These are phyloP conservation scores for Argynnis bischoffii DNA, from an alignment of 2,888 invertebrate species.

Conservation along the genomic window DNA sequence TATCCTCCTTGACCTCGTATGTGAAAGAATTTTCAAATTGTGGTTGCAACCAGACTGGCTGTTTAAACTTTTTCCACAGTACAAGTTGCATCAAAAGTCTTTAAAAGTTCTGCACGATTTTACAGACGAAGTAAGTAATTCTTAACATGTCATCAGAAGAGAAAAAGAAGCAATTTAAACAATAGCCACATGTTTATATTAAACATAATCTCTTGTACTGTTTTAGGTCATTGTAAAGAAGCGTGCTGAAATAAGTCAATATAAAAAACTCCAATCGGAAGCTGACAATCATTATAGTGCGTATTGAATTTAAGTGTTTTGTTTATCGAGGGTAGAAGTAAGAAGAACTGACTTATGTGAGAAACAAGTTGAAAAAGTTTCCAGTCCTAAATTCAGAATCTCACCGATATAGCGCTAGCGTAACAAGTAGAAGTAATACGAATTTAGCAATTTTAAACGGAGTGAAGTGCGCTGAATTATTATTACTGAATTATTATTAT, in stretches of 20 bases:
- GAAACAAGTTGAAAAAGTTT: too few species aligned
- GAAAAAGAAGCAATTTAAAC: too few species aligned
- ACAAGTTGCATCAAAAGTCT: constrained; percentile 73
- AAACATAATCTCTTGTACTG: background rate
- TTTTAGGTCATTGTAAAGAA: constrained; percentile 61
- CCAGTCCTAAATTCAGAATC: too few species aligned
- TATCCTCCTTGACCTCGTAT: constrained; percentile 54
- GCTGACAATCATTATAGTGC: constrained; percentile 59
- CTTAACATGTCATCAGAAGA: too few species aligned
- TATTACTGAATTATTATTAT: too few species aligned
- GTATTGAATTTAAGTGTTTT: constrained; percentile 27
- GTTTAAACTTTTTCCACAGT: constrained; percentile 77
- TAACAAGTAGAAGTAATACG: too few species aligned
- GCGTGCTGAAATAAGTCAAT: constrained; percentile 52
- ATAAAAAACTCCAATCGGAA: constrained; percentile 51
- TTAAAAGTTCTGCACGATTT: constrained; percentile 83
- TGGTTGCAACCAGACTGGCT: constrained; percentile 81
- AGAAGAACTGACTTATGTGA: too few species aligned
- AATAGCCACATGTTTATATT: too few species aligned
- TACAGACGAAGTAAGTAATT: constrained; percentile 67
- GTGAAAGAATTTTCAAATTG: constrained; percentile 69
- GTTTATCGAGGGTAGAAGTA: too few species aligned
- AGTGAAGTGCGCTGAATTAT: too few species aligned
- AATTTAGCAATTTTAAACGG: too few species aligned
- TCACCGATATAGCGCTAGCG: too few species aligned